Percentiles rank a stretch among this genome's conserved stretches.
Evolutionary conservation across 2,113 vertebrate genomes (phyloP).

Genomic region (Cyphomyrus plagiostoma): DNA sequence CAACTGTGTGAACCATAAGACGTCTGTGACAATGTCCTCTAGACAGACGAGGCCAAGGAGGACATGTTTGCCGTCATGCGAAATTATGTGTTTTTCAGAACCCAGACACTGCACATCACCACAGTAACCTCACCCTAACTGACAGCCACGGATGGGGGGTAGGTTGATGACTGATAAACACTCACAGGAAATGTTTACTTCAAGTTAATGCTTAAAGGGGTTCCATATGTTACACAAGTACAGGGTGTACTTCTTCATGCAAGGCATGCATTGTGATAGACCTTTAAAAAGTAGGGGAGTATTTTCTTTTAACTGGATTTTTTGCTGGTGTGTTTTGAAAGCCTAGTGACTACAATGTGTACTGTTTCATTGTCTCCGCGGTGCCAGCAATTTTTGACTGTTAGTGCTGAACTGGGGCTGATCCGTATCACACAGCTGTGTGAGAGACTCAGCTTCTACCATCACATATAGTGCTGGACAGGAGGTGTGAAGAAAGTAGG

Average conservation of each 20-base stretch:
- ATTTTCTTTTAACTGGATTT: not conserved
- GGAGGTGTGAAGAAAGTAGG: not conserved
- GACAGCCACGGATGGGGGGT: not conserved
- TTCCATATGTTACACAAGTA: not conserved
- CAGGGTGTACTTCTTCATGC: not conserved
- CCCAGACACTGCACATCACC: not conserved
- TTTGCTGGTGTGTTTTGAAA: not conserved
- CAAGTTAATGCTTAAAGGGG: not conserved
- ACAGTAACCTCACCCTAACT: not conserved
- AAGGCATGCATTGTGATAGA: not conserved
- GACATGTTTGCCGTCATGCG: not conserved
- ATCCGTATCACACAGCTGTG: not conserved
- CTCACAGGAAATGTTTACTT: not conserved
- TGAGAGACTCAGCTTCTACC: not conserved
- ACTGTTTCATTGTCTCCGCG: not conserved
- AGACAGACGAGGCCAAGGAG: not conserved
- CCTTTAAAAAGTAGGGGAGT: not conserved
- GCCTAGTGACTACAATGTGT: not conserved
- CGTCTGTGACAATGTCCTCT: not conserved
- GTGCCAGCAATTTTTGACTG: not conserved
- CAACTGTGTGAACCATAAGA: not conserved
- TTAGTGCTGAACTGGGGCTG: not conserved
- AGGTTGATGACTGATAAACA: not conserved
- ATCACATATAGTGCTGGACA: not conserved
- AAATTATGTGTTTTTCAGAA: not conserved